phyloP scores from a whole-genome alignment of 2,797 vertebrate species.

The Poeciliopsis turneri region DNA sequence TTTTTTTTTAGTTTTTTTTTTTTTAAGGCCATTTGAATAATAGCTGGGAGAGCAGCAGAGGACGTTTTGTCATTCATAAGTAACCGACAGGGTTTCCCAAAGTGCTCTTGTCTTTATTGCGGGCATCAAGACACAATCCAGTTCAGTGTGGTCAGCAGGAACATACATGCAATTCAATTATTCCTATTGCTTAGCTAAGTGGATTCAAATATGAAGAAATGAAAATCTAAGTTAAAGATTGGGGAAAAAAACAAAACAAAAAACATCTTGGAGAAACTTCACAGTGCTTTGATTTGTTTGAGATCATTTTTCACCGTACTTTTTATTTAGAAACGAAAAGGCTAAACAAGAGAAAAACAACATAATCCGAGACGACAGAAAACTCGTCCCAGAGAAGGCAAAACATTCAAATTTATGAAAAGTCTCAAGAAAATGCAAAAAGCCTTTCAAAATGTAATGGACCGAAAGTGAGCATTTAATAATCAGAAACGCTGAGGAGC shows the following conservation, averaged over 20 bases:
- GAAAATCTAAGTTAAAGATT: not conserved
- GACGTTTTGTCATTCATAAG: constrained; percentile 40
- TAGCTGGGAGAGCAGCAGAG: constrained; percentile 26
- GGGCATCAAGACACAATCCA: constrained; percentile 25
- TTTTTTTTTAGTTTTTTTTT: constrained; percentile 46
- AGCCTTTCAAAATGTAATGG: not conserved
- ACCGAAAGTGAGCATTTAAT: not conserved
- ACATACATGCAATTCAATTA: not conserved
- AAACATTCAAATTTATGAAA: not conserved
- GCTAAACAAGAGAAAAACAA: not conserved
- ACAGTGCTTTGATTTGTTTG: not conserved
- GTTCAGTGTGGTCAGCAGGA: constrained; percentile 25
- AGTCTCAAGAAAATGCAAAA: not conserved
- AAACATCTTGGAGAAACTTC: too few species aligned
- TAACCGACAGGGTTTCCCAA: constrained; percentile 36
- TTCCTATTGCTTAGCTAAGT: not conserved
- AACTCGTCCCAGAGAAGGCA: not conserved
- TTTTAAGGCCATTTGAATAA: constrained; percentile 37
- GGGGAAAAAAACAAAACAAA: not conserved
- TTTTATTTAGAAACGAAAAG: not conserved
- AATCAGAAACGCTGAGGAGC: not conserved
- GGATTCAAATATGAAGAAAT: not conserved
- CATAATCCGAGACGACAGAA: not conserved
- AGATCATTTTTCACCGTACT: not conserved
- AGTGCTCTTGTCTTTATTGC: constrained; percentile 45